Conservation (phyloP, 1,140 invertebrate species). For the Neotoxoptera formosana region DNA sequence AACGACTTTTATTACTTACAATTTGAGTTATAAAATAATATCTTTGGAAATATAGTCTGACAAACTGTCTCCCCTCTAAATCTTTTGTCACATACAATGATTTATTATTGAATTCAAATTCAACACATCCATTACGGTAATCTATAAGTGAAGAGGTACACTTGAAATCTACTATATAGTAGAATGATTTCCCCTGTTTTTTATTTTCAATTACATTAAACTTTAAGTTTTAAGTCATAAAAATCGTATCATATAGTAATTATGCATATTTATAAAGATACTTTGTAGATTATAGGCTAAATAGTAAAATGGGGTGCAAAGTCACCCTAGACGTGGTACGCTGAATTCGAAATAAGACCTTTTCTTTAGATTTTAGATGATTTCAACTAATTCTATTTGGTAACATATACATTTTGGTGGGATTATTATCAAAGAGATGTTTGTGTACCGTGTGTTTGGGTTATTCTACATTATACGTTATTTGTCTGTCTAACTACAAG, state of each 20-base stretch:
- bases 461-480: neutral
- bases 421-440: conserved; percentile 13
- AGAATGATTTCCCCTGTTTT: neutral
- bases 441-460: neutral
- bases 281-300: neutral
- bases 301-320: neutral
- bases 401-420: neutral
- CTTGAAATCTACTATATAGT: neutral
- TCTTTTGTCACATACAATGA: neutral
- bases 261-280: neutral
- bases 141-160: neutral
- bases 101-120: neutral
- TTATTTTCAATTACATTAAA: neutral
- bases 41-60: neutral
- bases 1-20: neutral
- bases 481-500: neutral
- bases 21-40: neutral
- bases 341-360: neutral
- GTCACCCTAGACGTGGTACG: neutral
- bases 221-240: neutral
- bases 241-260: neutral
- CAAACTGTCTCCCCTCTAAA: neutral
- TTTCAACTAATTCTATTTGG: neutral
- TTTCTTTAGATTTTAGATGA: neutral
- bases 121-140: neutral